Percentiles rank a stretch among this genome's conserved stretches.
These are phyloP conservation scores for Halictus quadricinctus DNA, from an alignment of 2,888 invertebrate genomes.

Conservation along the genomic window DNA sequence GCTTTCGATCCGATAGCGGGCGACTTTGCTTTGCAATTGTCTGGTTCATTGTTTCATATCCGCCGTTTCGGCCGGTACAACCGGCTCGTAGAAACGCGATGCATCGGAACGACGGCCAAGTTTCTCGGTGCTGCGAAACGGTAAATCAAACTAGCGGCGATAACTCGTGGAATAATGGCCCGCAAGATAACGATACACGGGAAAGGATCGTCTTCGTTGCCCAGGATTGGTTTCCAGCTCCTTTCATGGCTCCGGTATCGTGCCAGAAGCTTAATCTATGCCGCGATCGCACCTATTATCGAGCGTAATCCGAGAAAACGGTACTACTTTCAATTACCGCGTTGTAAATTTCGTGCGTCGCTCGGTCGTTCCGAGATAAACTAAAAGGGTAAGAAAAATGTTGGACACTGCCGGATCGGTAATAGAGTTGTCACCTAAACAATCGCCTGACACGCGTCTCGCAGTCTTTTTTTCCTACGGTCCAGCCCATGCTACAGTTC, in stretches of 20 bases:
- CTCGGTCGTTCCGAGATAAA: neutral
- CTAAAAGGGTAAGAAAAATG: neutral
- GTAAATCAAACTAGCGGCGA: slow-evolving; percentile 73
- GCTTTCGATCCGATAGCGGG: neutral
- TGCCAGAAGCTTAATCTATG: slow-evolving; percentile 20
- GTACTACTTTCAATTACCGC: neutral
- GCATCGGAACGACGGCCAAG: slow-evolving; percentile 48
- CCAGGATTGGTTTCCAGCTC: slow-evolving; percentile 52
- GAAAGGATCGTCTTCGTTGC: slow-evolving; percentile 55
- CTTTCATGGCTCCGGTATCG: slow-evolving; percentile 28
- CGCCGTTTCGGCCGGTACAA: slow-evolving; percentile 46
- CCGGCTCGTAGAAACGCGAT: slow-evolving; percentile 38
- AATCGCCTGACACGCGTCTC: slow-evolving; percentile 57
- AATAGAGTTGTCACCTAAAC: slow-evolving; percentile 74
- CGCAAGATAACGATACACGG: slow-evolving; percentile 71
- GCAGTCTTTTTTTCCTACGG: slow-evolving; percentile 62
- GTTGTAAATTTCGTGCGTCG: neutral
- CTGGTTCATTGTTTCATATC: slow-evolving; percentile 7
- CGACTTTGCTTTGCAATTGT: neutral
- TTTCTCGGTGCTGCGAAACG: slow-evolving; percentile 60
- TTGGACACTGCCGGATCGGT: slow-evolving; percentile 29
- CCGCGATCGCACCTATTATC: slow-evolving; percentile 15
- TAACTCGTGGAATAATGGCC: slow-evolving; percentile 73
- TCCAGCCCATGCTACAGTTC: slow-evolving; percentile 71
- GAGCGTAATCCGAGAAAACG: neutral